Conservation (phyloP, 37 sponge, comb jelly and placozoan genomes). For the Mnemiopsis leidyi region DNA sequence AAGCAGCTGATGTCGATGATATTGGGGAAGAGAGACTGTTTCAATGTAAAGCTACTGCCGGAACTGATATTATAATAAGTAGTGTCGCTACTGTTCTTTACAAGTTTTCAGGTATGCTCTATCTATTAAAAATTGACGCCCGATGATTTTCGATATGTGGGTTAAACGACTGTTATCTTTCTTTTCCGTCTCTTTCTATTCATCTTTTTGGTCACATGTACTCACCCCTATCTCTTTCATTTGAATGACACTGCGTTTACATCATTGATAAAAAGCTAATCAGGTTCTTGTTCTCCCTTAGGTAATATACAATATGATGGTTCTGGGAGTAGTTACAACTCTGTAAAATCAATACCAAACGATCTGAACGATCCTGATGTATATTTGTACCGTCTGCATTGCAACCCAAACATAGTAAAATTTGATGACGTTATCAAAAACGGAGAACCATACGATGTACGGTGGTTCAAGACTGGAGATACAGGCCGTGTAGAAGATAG, state of each 20-base stretch:
- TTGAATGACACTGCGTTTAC: no score
- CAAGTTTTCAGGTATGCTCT: neutral
- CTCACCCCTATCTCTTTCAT: no score
- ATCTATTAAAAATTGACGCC: no score
- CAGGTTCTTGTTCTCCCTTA: no score
- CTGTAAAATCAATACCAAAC: neutral
- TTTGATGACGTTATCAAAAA: neutral
- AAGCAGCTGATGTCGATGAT: neutral
- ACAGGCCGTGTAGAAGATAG: neutral
- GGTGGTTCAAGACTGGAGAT: neutral
- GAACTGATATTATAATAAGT: neutral
- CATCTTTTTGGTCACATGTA: no score
- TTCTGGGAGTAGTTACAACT: neutral
- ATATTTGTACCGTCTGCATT: neutral
- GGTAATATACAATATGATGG: neutral
- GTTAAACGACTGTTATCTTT: no score
- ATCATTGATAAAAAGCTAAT: no score
- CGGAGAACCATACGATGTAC: neutral
- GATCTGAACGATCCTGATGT: neutral
- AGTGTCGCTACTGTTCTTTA: neutral
- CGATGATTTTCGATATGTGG: no score
- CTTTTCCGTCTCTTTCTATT: no score
- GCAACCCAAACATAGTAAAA: neutral
- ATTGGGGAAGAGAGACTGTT: neutral
- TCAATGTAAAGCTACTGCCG: conserved; percentile 24